Evolutionary conservation across 1,140 invertebrate species (phyloP).

Genomic region (Anoplophora glabripennis): DNA sequence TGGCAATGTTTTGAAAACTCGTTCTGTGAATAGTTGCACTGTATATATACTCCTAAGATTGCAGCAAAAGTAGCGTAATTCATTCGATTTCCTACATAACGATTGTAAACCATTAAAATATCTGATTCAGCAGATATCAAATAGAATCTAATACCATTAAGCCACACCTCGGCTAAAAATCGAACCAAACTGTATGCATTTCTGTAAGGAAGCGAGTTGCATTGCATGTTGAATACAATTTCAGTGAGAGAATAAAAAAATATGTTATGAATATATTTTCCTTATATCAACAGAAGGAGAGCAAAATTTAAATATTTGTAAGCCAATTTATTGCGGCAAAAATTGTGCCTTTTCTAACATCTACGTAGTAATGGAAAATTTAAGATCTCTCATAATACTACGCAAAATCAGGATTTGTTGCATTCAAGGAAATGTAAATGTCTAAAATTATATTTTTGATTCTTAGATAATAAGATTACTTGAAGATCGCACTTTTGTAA

Average conservation of each 20-base stretch:
- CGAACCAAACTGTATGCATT: conserved; percentile 7
- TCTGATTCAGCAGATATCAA: neutral
- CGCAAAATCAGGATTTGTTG: no score
- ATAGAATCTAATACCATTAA: conserved; percentile 8
- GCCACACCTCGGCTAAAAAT: conserved; percentile 8
- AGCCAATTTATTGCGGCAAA: no score
- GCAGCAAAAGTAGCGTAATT: neutral
- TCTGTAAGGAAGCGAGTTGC: neutral
- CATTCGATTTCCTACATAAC: neutral
- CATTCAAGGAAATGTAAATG: no score
- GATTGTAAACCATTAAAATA: conserved; percentile 3
- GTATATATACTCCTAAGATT: neutral
- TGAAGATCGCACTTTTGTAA: no score
- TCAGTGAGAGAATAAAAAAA: conserved; percentile 1
- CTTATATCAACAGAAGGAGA: neutral
- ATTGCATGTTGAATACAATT: conserved; percentile 1
- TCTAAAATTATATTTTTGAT: no score
- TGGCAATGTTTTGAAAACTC: no score
- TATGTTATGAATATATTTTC: conserved; percentile 7
- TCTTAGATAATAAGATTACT: no score
- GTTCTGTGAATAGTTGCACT: no score
- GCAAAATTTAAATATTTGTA: neutral
- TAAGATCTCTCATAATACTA: no score
- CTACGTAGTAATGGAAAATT: no score
- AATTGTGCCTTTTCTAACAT: no score